Evolutionary conservation across 2,113 vertebrate genomes (phyloP).

Genomic region (Grus americana): DNA sequence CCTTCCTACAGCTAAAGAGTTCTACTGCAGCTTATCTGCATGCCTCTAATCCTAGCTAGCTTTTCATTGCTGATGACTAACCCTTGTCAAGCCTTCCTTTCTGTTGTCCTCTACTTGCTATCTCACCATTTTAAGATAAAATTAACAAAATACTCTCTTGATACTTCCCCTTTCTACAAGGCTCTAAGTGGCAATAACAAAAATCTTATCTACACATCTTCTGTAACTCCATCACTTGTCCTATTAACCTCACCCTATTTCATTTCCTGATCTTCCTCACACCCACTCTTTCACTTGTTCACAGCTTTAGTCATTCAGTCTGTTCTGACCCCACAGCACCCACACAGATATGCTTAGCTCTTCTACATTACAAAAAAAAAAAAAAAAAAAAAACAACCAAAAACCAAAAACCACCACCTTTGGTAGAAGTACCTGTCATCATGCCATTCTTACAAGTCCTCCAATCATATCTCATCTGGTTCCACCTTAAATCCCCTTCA

Average conservation of each 20-base stretch:
- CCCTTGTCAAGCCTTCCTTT: neutral
- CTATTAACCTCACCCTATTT: neutral
- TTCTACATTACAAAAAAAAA: neutral
- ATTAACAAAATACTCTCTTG: neutral
- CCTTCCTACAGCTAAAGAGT: neutral
- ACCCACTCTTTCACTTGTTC: neutral
- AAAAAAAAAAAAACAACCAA: too few species aligned
- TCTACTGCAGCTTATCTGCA: neutral
- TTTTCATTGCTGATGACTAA: slow-evolving; percentile 2
- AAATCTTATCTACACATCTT: neutral
- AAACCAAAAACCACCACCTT: neutral
- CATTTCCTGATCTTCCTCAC: neutral
- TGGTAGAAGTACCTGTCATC: neutral
- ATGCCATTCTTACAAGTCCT: neutral
- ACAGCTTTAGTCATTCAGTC: neutral
- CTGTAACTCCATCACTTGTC: neutral
- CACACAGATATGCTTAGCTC: neutral
- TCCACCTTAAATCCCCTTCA: neutral
- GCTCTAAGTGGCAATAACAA: neutral
- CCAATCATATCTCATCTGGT: rapidly evolving
- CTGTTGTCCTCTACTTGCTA: neutral
- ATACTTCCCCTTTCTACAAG: neutral
- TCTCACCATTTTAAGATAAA: neutral
- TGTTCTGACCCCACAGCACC: neutral
- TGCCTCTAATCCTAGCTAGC: neutral